phyloP scores from a whole-genome alignment of 2,113 vertebrate species.

The Epinephelus lanceolatus region DNA sequence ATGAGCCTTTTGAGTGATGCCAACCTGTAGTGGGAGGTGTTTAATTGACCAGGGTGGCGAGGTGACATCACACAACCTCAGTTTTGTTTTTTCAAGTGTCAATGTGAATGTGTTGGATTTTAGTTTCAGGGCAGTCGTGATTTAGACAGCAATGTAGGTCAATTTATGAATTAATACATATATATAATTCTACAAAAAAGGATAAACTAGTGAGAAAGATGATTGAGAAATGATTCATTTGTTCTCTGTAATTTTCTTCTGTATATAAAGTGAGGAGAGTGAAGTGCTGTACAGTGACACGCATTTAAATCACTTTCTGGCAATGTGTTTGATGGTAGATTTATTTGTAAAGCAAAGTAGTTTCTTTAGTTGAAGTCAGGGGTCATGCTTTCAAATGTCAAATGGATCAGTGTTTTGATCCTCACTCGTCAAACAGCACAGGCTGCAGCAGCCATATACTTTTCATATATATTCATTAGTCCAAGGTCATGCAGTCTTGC shows the following conservation, averaged over 20 bases:
- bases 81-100: slow-evolving; percentile 78
- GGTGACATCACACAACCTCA: slow-evolving; percentile 83
- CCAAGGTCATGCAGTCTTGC: slow-evolving; percentile 60
- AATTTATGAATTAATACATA: slow-evolving; percentile 60
- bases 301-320: slow-evolving; percentile 18
- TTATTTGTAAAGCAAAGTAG: slow-evolving; percentile 10
- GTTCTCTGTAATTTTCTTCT: slow-evolving; percentile 16
- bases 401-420: slow-evolving; percentile 60
- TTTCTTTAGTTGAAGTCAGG: slow-evolving; percentile 26
- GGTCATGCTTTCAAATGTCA: slow-evolving; percentile 53
- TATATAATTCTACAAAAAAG: slow-evolving; percentile 22
- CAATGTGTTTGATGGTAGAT: slow-evolving; percentile 19
- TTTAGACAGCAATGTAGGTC: slow-evolving; percentile 53
- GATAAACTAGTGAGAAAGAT: background rate
- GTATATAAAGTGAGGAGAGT: background rate
- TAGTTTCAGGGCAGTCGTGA: slow-evolving; percentile 70
- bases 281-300: background rate
- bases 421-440: slow-evolving; percentile 21
- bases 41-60: slow-evolving; percentile 85
- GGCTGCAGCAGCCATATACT: slow-evolving; percentile 45
- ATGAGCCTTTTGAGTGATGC: slow-evolving; percentile 86
- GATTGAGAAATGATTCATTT: background rate
- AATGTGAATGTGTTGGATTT: slow-evolving; percentile 77
- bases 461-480: slow-evolving; percentile 72
- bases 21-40: slow-evolving; percentile 86